These are phyloP conservation scores for Rhyacophila evoluta DNA, from an alignment of 2,888 invertebrate species.

Conservation along the genomic window DNA sequence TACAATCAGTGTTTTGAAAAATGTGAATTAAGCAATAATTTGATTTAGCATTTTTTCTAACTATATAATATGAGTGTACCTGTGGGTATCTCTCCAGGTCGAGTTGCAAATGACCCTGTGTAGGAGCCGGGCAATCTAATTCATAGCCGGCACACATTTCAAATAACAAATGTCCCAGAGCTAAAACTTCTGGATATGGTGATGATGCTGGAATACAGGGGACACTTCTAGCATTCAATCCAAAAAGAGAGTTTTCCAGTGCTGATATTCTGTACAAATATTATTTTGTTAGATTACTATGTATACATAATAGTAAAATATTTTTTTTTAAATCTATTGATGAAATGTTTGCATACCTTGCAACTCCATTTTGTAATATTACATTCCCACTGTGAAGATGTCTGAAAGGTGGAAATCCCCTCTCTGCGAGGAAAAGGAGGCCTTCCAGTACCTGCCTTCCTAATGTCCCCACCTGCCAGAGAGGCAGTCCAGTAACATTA, in stretches of 20 bases:
- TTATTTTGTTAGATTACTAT: constrained; percentile 20
- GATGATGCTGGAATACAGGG: constrained; percentile 60
- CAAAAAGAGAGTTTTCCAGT: constrained; percentile 86
- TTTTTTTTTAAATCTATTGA: neutral
- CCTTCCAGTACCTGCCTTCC: constrained; percentile 91
- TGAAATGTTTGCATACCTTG: constrained; percentile 72
- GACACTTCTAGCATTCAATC: constrained; percentile 72
- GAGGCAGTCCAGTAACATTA: constrained; percentile 71
- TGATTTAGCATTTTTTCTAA: no score
- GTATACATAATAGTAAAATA: no score
- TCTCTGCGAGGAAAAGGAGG: constrained; percentile 84
- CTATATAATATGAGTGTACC: no score
- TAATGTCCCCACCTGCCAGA: constrained; percentile 86
- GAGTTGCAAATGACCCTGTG: constrained; percentile 78
- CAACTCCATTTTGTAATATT: constrained; percentile 91
- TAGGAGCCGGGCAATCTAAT: constrained; percentile 79
- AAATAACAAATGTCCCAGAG: constrained; percentile 87
- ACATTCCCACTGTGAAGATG: constrained; percentile 93
- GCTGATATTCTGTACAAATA: constrained; percentile 77
- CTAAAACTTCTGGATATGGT: constrained; percentile 67
- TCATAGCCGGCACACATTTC: constrained; percentile 93
- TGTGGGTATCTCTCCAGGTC: constrained; percentile 79
- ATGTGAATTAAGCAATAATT: no score
- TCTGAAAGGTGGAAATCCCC: constrained; percentile 88
- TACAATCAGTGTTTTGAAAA: no score